Evolutionary conservation across 1,140 invertebrate genomes (phyloP), one percentile per base, ranked within the genome.

Genomic region (Drosophila pseudoananassae): DNA sequence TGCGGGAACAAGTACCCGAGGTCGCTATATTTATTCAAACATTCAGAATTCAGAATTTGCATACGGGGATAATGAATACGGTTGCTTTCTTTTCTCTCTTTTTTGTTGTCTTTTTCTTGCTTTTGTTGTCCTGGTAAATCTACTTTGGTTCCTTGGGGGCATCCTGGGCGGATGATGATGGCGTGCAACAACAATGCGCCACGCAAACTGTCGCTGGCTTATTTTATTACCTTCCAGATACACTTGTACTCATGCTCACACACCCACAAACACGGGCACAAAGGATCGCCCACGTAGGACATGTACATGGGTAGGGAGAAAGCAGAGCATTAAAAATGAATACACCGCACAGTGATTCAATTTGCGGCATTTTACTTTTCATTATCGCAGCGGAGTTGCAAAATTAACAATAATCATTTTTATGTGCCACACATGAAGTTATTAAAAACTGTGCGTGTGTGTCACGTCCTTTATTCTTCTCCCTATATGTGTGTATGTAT

Each of bases 331-430:
- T 80, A 76, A 73, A 79, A 54, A 27, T 59, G 72, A 63, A 68
- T 58, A 59, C 57, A 31, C 61, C 72, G 31, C 66, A 64, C 71
- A 64, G 70, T 74, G 72, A 84, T 85, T 85, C 71, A 85, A 85
- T 84, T 85, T 85, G 61, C 50, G 57, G 73, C 72, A 69, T 76
- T 79, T 84, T 73, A 79, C 57, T 55, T 71, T 71, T 78, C 61
- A 71, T 76, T 83, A 60, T 68, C 31, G 40, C 61, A 20, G 50
- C 57, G 40, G 45, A 69, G 47, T 51, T 49, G 63, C 51, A 52
- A 74, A 83, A 85, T 85, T 85, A 76, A 84, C 81, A 84, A 80
- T 76, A 75, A 80, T 85, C 61, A 76, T 76, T 84, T 76, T 84
- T 69, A 84, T 84, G 72, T 61, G 51, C 25, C 60, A 17, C 61